phyloP scores from a whole-genome alignment of 2,888 invertebrate genomes.

The Tetragonisca angustula region DNA sequence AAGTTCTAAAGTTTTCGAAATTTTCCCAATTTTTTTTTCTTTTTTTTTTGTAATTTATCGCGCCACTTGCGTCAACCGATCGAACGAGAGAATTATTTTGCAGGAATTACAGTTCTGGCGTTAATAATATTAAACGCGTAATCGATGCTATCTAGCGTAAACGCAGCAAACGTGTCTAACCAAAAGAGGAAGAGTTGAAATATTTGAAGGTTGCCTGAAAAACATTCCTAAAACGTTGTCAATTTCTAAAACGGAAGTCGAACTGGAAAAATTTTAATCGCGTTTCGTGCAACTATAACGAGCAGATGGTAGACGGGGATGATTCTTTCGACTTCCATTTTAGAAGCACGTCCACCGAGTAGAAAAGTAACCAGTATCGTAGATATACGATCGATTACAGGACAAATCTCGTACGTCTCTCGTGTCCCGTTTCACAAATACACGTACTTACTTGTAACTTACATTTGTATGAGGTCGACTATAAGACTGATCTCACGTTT shows the following conservation, averaged over 20 bases:
- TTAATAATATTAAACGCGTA: background rate
- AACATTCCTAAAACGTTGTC: background rate
- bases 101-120: constrained; percentile 15
- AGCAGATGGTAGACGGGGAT: too few relatives aligned
- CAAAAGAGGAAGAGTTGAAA: background rate
- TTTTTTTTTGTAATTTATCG: background rate
- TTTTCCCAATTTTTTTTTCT: too few relatives aligned
- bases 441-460: background rate
- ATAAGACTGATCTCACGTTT: constrained; percentile 16
- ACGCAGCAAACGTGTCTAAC: constrained; percentile 16
- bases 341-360: background rate
- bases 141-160: constrained; percentile 33
- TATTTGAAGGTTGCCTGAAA: constrained; percentile 33
- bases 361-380: background rate
- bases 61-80: background rate
- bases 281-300: too few relatives aligned
- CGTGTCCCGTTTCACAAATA: background rate
- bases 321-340: background rate
- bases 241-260: constrained; percentile 21
- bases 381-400: background rate
- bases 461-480: constrained; percentile 22
- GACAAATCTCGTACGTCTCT: background rate
- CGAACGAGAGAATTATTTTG: background rate
- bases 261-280: background rate
- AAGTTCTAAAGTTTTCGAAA: too few relatives aligned